These are phyloP conservation scores for Channa maculata DNA, from an alignment of 2,113 vertebrate species.

Conservation along the genomic window DNA sequence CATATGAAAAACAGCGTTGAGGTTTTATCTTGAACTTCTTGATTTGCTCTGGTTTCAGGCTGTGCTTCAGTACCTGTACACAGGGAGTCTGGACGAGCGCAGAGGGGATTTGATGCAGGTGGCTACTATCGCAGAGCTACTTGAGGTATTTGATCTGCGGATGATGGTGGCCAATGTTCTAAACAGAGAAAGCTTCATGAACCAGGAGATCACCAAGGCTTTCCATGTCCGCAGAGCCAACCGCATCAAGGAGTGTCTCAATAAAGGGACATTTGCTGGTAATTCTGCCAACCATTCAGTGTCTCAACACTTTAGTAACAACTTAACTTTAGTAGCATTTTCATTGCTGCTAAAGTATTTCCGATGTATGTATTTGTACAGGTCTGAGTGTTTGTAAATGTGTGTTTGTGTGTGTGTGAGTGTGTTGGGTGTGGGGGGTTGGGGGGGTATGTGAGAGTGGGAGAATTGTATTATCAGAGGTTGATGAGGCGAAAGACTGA, in stretches of 20 bases:
- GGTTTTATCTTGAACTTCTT: too few species aligned
- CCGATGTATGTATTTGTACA: constrained; percentile 35
- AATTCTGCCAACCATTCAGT: constrained; percentile 44
- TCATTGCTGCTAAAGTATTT: constrained; percentile 19
- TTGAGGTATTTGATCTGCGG: constrained; percentile 91
- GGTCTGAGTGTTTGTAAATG: background rate
- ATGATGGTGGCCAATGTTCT: constrained; percentile 95
- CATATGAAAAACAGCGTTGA: too few species aligned
- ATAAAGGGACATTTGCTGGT: constrained; percentile 90
- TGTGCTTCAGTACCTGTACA: constrained; percentile 91
- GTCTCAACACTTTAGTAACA: background rate
- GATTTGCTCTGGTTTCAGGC: constrained; percentile 62
- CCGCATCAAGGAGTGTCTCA: constrained; percentile 92
- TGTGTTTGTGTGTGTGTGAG: background rate
- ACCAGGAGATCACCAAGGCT: constrained; percentile 94
- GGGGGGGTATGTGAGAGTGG: background rate
- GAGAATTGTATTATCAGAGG: background rate
- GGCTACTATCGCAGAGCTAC: constrained; percentile 89
- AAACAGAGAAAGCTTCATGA: constrained; percentile 95
- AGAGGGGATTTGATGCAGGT: constrained; percentile 88
- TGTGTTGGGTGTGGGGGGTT: background rate
- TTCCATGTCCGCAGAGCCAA: constrained; percentile 93
- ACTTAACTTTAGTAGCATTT: constrained; percentile 12
- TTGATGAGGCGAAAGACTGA: constrained; percentile 6
- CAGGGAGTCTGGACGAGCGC: constrained; percentile 85